Conservation (phyloP, 2,888 invertebrate species). For the Galerucella calmariensis region DNA sequence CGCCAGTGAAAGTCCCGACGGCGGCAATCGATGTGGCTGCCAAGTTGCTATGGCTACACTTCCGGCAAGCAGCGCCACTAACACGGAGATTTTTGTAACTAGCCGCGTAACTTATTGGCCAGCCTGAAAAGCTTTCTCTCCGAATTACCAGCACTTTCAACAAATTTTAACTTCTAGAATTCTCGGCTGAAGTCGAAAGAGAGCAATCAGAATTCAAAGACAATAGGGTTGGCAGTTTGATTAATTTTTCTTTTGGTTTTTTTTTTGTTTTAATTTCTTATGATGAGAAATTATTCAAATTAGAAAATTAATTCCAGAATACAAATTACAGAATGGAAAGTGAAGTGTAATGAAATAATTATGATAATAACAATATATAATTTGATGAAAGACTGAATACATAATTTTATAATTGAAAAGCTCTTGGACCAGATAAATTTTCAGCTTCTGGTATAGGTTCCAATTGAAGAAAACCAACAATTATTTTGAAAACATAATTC, state of each 20-base stretch:
- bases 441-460: too few species aligned
- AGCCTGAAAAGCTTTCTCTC: slow-evolving; percentile 46
- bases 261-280: slow-evolving; percentile 3
- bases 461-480: too few species aligned
- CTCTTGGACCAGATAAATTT: too few species aligned
- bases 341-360: too few species aligned
- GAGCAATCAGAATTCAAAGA: slow-evolving; percentile 27
- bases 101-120: slow-evolving; percentile 49
- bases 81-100: slow-evolving; percentile 52
- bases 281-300: slow-evolving; percentile 3
- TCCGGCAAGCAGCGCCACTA: slow-evolving; percentile 69
- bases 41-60: slow-evolving; percentile 75
- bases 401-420: too few species aligned
- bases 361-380: too few species aligned
- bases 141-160: slow-evolving; percentile 42
- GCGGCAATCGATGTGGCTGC: slow-evolving; percentile 72
- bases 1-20: slow-evolving; percentile 49
- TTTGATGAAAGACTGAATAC: too few species aligned
- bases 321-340: background rate
- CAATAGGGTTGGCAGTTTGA: slow-evolving; percentile 31
- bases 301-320: background rate
- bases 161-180: slow-evolving; percentile 29
- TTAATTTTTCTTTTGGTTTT: slow-evolving; percentile 26
- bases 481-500: too few species aligned
- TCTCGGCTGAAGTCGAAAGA: slow-evolving; percentile 22